These are phyloP conservation scores for Periphyllus acericola DNA, from an alignment of 2,888 invertebrate genomes.

Conservation along the genomic window DNA sequence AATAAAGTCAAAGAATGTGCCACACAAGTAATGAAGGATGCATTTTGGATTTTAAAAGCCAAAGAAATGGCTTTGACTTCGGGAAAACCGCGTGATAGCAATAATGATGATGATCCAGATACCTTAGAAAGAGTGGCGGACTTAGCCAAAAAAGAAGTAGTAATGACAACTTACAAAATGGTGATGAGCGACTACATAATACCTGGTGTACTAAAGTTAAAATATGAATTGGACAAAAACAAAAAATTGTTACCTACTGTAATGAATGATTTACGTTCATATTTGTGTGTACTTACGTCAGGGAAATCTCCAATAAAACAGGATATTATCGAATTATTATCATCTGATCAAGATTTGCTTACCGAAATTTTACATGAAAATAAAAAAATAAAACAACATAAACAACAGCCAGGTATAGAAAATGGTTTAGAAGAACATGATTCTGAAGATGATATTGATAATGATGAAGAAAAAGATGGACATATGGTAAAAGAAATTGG, in stretches of 20 bases:
- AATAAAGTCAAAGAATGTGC: background rate
- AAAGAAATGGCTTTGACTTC: constrained; percentile 53
- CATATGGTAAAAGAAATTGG: constrained; percentile 9
- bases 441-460: constrained; percentile 45
- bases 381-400: constrained; percentile 35
- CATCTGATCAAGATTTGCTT: constrained; percentile 23
- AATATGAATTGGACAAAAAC: constrained; percentile 42
- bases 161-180: constrained; percentile 41
- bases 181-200: constrained; percentile 40
- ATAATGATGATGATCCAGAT: constrained; percentile 50
- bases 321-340: constrained; percentile 45
- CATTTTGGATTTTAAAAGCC: constrained; percentile 52
- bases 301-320: constrained; percentile 37
- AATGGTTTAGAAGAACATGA: constrained; percentile 10
- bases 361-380: constrained; percentile 42
- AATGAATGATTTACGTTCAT: constrained; percentile 35
- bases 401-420: background rate
- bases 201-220: constrained; percentile 44
- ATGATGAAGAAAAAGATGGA: background rate
- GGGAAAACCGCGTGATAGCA: constrained; percentile 50
- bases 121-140: constrained; percentile 55
- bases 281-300: constrained; percentile 34
- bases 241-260: constrained; percentile 11
- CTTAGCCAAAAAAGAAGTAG: constrained; percentile 42
- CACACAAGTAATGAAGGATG: constrained; percentile 36